phyloP scores from a whole-genome alignment of 1,140 invertebrate species.

The Chrysomallon squamiferum region DNA sequence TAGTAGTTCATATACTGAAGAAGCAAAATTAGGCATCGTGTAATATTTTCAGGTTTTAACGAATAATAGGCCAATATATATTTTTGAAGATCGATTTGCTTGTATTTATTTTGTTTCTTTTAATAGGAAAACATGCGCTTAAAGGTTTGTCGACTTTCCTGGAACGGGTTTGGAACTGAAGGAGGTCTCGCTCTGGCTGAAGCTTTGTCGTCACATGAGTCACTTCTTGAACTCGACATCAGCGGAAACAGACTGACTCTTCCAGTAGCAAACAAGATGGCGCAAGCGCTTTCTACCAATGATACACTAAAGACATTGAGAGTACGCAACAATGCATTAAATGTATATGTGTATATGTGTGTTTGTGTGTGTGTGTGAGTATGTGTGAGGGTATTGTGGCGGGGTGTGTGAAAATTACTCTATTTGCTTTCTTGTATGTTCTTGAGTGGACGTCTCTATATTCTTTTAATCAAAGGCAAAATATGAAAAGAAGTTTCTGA shows the following conservation, averaged over 20 bases:
- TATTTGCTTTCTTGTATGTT: too few relatives aligned
- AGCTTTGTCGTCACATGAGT: slow-evolving; percentile 51
- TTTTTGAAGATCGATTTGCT: too few relatives aligned
- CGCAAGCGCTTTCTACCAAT: slow-evolving; percentile 55
- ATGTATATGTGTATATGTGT: too few relatives aligned
- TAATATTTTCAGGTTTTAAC: too few relatives aligned
- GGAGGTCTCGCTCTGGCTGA: slow-evolving; percentile 59
- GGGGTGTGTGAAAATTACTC: neutral
- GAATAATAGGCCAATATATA: too few relatives aligned
- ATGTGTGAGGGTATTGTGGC: too few relatives aligned
- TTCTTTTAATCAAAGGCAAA: too few relatives aligned
- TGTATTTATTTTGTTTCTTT: neutral
- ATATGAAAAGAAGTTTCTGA: too few relatives aligned
- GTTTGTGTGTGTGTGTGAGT: too few relatives aligned
- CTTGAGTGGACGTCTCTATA: too few relatives aligned
- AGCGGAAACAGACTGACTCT: slow-evolving; percentile 57
- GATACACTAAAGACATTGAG: slow-evolving; percentile 55
- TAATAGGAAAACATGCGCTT: slow-evolving; percentile 60
- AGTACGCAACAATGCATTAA: slow-evolving; percentile 29
- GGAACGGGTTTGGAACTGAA: slow-evolving; percentile 61
- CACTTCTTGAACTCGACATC: slow-evolving; percentile 56
- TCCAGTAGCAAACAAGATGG: slow-evolving; percentile 48
- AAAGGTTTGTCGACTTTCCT: slow-evolving; percentile 57
- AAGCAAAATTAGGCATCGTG: too few relatives aligned
- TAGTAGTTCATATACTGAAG: too few relatives aligned